Conservation (phyloP, 2,113 vertebrate species). For the Nyctibius bracteatus region DNA sequence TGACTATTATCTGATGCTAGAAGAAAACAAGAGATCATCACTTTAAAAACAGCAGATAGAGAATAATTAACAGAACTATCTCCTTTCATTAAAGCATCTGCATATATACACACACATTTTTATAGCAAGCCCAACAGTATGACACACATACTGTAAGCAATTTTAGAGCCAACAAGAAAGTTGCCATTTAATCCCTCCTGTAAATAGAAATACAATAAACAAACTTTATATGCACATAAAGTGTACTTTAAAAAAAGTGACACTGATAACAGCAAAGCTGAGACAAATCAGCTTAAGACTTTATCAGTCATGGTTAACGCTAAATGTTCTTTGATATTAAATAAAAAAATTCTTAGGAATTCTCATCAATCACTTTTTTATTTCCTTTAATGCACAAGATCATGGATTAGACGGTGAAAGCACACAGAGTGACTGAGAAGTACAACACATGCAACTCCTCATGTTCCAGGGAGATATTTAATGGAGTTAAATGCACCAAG, state of each 20-base stretch:
- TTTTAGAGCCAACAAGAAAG: neutral
- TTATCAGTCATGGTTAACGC: neutral
- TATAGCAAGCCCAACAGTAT: neutral
- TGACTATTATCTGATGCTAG: conserved; percentile 96
- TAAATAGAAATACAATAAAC: neutral
- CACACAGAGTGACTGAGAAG: neutral
- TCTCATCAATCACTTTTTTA: neutral
- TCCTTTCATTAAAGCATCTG: neutral
- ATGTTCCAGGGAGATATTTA: fast-evolving
- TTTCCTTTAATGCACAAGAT: fast-evolving
- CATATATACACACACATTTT: neutral
- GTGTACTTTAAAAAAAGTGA: neutral
- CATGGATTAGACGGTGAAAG: neutral
- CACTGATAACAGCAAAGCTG: neutral
- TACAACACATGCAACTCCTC: neutral
- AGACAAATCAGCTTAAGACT: neutral
- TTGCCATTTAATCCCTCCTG: neutral
- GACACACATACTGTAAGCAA: neutral
- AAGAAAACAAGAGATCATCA: conserved; percentile 56
- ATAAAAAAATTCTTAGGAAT: neutral
- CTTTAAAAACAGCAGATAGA: conserved; percentile 5
- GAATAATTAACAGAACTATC: neutral
- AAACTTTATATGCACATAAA: neutral
- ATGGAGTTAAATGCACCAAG: neutral
- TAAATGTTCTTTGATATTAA: neutral